Conservation (phyloP, 2,113 vertebrate genomes). For the Mus spicilegus region DNA sequence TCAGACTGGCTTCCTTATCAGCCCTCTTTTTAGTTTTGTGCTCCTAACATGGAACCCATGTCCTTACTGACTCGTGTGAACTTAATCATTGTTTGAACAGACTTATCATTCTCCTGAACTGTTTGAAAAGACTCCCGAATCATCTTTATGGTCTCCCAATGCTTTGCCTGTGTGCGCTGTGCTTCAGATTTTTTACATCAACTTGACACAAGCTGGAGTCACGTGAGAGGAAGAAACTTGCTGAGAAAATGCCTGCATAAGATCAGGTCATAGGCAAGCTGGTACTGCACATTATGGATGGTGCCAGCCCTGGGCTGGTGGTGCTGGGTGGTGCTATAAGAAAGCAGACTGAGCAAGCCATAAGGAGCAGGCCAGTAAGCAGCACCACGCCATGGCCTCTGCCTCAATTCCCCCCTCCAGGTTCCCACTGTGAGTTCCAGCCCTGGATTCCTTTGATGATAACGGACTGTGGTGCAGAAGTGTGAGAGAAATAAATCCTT, state of each 20-base stretch:
- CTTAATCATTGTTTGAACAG: background rate
- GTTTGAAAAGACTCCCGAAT: background rate
- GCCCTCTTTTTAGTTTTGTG: background rate
- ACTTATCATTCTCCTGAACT: background rate
- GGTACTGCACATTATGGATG: background rate
- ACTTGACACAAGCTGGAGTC: background rate
- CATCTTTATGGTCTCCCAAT: background rate
- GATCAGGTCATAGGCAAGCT: background rate
- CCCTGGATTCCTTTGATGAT: background rate
- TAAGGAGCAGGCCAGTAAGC: background rate
- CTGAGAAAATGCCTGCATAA: background rate
- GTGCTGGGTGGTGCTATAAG: background rate
- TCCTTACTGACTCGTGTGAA: background rate
- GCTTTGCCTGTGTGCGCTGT: background rate
- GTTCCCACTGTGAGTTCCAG: background rate
- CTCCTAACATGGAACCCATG: background rate
- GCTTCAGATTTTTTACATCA: background rate
- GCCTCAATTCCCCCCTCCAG: background rate
- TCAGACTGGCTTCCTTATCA: background rate
- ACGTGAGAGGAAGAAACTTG: background rate
- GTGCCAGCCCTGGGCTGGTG: background rate
- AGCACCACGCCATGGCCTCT: background rate
- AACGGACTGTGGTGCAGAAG: background rate
- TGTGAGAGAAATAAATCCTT: background rate
- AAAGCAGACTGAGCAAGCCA: background rate